Evolutionary conservation across 1,140 invertebrate genomes (phyloP).

Genomic region (Leptopilina clavipes): DNA sequence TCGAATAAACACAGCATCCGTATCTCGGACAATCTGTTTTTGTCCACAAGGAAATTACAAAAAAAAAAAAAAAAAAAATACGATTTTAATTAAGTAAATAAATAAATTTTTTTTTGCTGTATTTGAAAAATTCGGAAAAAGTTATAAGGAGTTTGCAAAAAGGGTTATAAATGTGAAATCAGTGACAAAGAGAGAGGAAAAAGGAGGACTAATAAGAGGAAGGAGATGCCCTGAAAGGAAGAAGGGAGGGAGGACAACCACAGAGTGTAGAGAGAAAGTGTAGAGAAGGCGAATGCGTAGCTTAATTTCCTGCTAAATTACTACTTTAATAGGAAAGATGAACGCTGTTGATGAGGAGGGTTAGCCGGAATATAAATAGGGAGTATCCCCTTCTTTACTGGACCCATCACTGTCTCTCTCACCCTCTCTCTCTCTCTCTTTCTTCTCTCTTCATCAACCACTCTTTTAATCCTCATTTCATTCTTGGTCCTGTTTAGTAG

Average conservation of each 20-base stretch:
- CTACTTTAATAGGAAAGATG: conserved; percentile 77
- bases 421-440: conserved; percentile 46
- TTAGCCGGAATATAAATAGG: conserved; percentile 75
- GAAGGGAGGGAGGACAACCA: conserved; percentile 50
- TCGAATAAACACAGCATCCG: not conserved
- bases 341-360: conserved; percentile 75
- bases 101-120: too few relatives aligned
- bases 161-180: conserved; percentile 33
- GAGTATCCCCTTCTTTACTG: conserved; percentile 59
- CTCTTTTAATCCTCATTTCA: conserved; percentile 1
- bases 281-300: conserved; percentile 70
- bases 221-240: conserved; percentile 36
- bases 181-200: conserved; percentile 42
- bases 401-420: conserved; percentile 48
- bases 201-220: conserved; percentile 43
- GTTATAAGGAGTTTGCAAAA: conserved; percentile 13
- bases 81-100: too few relatives aligned
- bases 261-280: conserved; percentile 59
- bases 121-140: too few relatives aligned
- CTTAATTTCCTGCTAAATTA: conserved; percentile 77
- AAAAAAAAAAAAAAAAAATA: too few relatives aligned
- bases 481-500: conserved; percentile 51
- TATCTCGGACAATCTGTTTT: not conserved
- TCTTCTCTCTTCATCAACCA: not conserved
- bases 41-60: too few relatives aligned